Evolutionary conservation across 2,113 vertebrate species (phyloP).

Genomic region (Verasper variegatus): DNA sequence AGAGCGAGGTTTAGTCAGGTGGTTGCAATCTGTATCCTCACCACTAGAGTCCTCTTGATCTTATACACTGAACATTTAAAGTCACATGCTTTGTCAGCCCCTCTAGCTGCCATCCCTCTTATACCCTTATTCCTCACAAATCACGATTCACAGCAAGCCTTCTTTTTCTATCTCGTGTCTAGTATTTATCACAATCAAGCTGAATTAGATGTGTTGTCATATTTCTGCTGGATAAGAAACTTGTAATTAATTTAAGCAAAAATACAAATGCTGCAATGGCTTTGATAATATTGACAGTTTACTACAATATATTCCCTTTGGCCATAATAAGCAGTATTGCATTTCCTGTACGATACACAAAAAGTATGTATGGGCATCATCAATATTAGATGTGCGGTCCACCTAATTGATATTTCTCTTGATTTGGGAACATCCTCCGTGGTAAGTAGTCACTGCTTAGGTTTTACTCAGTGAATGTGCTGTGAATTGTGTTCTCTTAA

Average conservation of each 20-base stretch:
- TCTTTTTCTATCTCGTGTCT: too few relatives aligned
- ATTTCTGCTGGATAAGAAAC: not conserved
- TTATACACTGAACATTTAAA: not conserved
- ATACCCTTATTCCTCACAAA: too few relatives aligned
- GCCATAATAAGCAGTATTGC: not conserved
- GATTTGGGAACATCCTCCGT: not conserved
- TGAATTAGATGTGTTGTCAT: not conserved
- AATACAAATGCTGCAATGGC: not conserved
- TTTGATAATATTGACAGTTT: not conserved
- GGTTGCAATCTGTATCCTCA: not conserved
- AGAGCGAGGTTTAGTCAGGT: not conserved
- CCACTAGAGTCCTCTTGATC: not conserved
- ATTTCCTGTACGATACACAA: not conserved
- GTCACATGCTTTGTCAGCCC: not conserved
- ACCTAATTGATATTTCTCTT: not conserved
- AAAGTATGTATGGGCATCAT: not conserved
- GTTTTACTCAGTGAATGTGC: constrained; percentile 2
- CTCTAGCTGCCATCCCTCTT: not conserved
- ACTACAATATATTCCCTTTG: not conserved
- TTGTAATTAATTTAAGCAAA: not conserved
- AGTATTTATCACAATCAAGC: too few relatives aligned
- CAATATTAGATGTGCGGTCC: not conserved
- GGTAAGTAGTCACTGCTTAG: not conserved
- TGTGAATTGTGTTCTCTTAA: not conserved
- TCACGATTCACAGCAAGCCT: too few relatives aligned